phyloP scores from a whole-genome alignment of 2,113 vertebrate genomes.

The Chlamydotis undulata region DNA sequence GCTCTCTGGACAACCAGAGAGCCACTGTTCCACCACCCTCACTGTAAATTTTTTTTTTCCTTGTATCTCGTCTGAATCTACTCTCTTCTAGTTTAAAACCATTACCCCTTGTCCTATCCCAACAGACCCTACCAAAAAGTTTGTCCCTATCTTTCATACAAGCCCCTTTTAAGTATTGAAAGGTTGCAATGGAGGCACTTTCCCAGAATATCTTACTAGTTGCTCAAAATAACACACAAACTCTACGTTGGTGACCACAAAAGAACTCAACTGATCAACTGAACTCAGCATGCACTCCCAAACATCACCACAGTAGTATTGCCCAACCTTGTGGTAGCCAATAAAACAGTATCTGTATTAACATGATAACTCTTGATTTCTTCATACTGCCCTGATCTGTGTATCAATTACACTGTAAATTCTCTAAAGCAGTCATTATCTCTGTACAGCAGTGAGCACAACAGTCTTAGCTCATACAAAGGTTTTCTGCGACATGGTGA shows the following conservation, averaged over 20 bases:
- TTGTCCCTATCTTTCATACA: not conserved
- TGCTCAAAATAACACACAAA: not conserved
- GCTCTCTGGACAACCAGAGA: not conserved
- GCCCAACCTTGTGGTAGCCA: not conserved
- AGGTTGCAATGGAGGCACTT: not conserved
- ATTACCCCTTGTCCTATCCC: not conserved
- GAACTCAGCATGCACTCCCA: not conserved
- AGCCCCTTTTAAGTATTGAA: not conserved
- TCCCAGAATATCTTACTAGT: not conserved
- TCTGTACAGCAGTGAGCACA: not conserved
- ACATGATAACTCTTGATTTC: not conserved
- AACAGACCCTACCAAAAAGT: not conserved
- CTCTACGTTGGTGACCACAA: not conserved
- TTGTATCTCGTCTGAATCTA: not conserved
- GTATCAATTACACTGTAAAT: not conserved
- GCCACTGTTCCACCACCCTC: not conserved
- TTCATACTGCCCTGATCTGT: not conserved
- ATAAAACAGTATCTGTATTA: not conserved
- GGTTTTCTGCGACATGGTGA: not conserved
- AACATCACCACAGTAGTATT: not conserved
- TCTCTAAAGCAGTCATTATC: not conserved
- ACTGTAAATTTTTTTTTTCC: accelerated
- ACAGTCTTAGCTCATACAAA: not conserved
- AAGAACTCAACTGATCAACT: not conserved
- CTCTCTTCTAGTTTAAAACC: not conserved